Evolutionary conservation across 1,140 invertebrate genomes (phyloP).

Genomic region (Uloborus diversus): DNA sequence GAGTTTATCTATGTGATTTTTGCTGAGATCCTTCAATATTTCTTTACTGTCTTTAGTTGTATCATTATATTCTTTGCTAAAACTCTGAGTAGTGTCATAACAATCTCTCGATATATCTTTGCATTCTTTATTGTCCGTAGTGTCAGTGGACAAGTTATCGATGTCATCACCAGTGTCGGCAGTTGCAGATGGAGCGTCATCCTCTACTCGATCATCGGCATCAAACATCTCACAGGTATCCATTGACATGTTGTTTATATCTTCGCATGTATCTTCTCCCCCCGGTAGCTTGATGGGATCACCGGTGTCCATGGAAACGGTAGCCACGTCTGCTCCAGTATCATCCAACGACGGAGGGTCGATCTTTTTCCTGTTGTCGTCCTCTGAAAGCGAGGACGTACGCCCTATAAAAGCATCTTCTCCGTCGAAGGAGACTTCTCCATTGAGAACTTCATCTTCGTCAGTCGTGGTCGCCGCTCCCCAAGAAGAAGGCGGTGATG

Average conservation of each 20-base stretch:
- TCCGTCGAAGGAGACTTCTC: slow-evolving; percentile 38
- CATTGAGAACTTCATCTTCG: slow-evolving; percentile 12
- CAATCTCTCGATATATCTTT: too few relatives aligned
- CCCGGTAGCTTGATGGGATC: slow-evolving; percentile 18
- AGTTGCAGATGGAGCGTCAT: slow-evolving; percentile 5
- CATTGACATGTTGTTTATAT: slow-evolving; percentile 49
- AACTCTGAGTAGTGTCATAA: too few relatives aligned
- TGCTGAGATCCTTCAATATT: too few relatives aligned
- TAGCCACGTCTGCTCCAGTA: slow-evolving; percentile 33
- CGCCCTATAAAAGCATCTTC: slow-evolving; percentile 36
- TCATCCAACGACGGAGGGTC: slow-evolving; percentile 36
- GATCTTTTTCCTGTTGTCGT: background rate
- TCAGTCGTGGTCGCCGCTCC: slow-evolving; percentile 8
- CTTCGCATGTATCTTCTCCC: slow-evolving; percentile 46
- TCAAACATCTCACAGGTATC: slow-evolving; percentile 43
- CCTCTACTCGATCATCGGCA: background rate
- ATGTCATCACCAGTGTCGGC: slow-evolving; percentile 46
- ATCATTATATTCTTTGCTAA: too few relatives aligned
- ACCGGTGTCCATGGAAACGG: slow-evolving; percentile 44
- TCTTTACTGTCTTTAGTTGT: too few relatives aligned
- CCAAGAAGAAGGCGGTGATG: slow-evolving; percentile 22
- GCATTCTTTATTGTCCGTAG: background rate
- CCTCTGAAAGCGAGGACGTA: slow-evolving; percentile 6
- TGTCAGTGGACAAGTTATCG: slow-evolving; percentile 39
- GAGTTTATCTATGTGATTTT: too few relatives aligned